Percentiles rank a stretch among this genome's conserved stretches.
Evolutionary conservation across 2,797 vertebrate genomes (phyloP).

Genomic region (Paguma larvata): DNA sequence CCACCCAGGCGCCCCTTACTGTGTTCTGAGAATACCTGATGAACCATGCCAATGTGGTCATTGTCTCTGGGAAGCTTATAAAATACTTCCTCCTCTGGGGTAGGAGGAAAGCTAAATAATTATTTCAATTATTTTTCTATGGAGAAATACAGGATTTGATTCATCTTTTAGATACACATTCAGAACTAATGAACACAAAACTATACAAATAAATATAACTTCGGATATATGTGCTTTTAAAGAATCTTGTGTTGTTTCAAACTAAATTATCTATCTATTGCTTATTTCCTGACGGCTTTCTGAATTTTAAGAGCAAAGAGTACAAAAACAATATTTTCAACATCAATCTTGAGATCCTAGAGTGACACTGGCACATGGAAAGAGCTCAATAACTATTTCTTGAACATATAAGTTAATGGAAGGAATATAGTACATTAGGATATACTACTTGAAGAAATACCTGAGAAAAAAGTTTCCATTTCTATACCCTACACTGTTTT

Average conservation of each 20-base stretch:
- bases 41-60: background rate
- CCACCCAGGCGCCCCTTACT: too few species aligned
- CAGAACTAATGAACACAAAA: background rate
- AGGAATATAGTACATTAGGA: background rate
- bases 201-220: slow-evolving; percentile 11
- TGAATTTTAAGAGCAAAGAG: background rate
- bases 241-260: background rate
- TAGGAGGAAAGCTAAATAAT: background rate
- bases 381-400: background rate
- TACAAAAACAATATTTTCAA: background rate
- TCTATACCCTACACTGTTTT: slow-evolving; percentile 28
- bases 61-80: background rate
- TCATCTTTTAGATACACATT: background rate
- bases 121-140: background rate
- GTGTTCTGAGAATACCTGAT: slow-evolving; percentile 13
- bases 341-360: background rate
- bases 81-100: background rate
- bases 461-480: slow-evolving; percentile 15
- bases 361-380: background rate
- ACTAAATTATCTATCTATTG: background rate
- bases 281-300: background rate
- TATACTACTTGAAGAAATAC: slow-evolving; percentile 9
- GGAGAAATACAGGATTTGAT: background rate
- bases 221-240: slow-evolving; percentile 26
- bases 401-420: background rate